phyloP scores from a whole-genome alignment of 2,888 invertebrate genomes.

The Diarsia rubi region DNA sequence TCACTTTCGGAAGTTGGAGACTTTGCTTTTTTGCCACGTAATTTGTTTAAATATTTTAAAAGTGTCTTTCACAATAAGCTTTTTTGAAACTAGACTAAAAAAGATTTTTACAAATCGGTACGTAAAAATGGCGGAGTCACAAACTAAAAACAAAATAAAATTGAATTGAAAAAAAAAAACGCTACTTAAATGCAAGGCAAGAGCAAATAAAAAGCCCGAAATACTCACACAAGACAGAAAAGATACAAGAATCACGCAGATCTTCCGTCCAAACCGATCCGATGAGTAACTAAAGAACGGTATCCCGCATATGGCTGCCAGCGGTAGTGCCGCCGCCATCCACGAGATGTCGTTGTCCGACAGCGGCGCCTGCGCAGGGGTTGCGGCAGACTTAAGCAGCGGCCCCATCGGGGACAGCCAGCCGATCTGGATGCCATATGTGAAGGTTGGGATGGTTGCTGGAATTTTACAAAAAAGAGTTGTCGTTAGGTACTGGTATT shows the following conservation, averaged over 20 bases:
- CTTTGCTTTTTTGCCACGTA: too few species aligned
- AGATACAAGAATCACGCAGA: constrained; percentile 86
- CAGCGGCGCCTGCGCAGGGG: constrained; percentile 79
- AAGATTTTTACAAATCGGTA: too few species aligned
- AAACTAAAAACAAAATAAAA: too few species aligned
- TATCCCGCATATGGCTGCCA: constrained; percentile 88
- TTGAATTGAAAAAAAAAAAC: too few species aligned
- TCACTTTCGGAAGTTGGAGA: too few species aligned
- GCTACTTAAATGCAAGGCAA: too few species aligned
- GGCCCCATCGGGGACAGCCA: constrained; percentile 89
- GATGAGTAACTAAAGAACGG: constrained; percentile 88
- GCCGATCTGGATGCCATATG: constrained; percentile 88
- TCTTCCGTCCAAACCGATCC: constrained; percentile 87
- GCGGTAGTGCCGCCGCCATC: constrained; percentile 88
- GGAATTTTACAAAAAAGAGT: constrained; percentile 60
- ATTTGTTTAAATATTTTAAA: too few species aligned
- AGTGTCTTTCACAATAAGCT: too few species aligned
- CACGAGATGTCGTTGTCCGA: constrained; percentile 82
- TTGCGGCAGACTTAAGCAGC: constrained; percentile 77
- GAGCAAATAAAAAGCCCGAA: neutral
- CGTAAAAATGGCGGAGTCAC: too few species aligned
- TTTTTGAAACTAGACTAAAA: too few species aligned
- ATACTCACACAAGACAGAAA: constrained; percentile 88
- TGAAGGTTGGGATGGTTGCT: constrained; percentile 89
- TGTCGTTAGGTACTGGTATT: neutral